Evolutionary conservation across 2,113 vertebrate genomes (phyloP), one percentile per base, ranked within the genome.

Genomic region (Numida meleagris): DNA sequence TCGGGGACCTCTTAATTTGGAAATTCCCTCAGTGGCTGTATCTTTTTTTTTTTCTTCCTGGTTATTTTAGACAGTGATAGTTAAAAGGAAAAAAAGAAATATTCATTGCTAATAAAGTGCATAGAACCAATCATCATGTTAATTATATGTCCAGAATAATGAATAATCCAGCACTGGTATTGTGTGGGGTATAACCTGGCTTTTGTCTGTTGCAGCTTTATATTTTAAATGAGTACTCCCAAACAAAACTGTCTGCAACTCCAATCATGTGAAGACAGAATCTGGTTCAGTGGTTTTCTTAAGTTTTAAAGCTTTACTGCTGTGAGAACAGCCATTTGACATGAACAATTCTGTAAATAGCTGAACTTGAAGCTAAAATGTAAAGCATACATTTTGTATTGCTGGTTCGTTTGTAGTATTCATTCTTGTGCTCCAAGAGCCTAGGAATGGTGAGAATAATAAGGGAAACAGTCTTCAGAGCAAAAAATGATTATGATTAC

Each of bases 281-380:
- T 77, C 71, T 84, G 90, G 34, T 95, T 96, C 86, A 92, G 43
- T 87, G 89, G 38, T 2, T 93, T 93, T 84, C 77, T 80, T 72
- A 75, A 92, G 77, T 70, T 87, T 73, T 84, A 90, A 95, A 92
- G 86, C 88, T 88, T 96, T 91, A 77, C 95, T 94, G 95, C 96
- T 95, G 90, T 93, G 90, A 88, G 90, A 96, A 90, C 92, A 95
- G 86, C 92, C 93, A 70, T 75, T 77, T 82, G 73, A 84, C 89
- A 88, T 27, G 50, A 55, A 36, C 67, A 85, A 61, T 36, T 95
- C 93, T 94, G 82, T 82, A 93, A 95, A 94, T 87, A 90, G 55
- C 79, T 89, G 84, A 95, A 94, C 57, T 55, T 73, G 81, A 14
- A 86, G 82, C 81, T 96, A 46, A 94, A 95, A 94, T 75, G 71